Conservation (phyloP, 2,113 vertebrate genomes). For the Cryptotis parvus region DNA sequence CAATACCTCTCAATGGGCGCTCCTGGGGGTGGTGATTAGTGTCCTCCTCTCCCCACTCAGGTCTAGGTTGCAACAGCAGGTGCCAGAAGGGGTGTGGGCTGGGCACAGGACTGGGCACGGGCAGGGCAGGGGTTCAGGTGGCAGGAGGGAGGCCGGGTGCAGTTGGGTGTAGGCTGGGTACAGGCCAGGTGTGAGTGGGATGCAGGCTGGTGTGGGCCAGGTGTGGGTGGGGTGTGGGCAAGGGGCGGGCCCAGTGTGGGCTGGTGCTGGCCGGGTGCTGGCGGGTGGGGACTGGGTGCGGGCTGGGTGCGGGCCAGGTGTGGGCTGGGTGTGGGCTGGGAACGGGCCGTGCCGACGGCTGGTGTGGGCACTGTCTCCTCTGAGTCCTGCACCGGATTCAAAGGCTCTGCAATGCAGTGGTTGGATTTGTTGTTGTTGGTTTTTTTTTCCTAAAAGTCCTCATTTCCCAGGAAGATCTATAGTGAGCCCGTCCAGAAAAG, state of each 20-base stretch:
- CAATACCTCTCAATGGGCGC: neutral
- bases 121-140: neutral
- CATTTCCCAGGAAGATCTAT: constrained; percentile 59
- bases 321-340: neutral
- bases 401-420: constrained; percentile 85
- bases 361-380: neutral
- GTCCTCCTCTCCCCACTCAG: neutral
- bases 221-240: no score
- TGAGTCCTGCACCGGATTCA: neutral
- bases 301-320: neutral
- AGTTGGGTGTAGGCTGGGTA: no score
- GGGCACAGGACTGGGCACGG: neutral
- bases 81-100: neutral
- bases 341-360: neutral
- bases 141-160: no score
- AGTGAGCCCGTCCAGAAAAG: constrained; percentile 41
- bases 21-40: neutral
- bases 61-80: neutral
- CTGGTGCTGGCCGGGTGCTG: no score
- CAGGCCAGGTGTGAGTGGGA: no score
- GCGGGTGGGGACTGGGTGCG: neutral
- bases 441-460: constrained; percentile 63
- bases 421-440: neutral
- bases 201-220: no score
- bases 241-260: no score